Percentiles rank a stretch among this genome's conserved stretches.
phyloP scores from a whole-genome alignment of 2,888 invertebrate genomes.

The Gymnocheta viridis region DNA sequence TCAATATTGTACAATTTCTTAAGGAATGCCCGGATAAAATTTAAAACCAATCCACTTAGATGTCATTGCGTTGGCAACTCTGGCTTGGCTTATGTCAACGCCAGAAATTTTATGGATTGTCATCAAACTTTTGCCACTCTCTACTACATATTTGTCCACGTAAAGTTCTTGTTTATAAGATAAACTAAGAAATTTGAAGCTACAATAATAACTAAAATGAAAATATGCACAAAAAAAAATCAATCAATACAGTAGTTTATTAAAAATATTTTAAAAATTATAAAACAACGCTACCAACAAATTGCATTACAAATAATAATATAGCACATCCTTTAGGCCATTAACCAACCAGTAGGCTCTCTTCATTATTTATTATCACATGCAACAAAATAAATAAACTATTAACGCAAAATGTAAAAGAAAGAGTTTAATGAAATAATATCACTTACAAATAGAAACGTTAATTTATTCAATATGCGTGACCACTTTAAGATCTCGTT shows the following conservation, averaged over 20 bases:
- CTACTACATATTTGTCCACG: too few species aligned
- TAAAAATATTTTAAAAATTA: neutral
- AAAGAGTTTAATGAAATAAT: slow-evolving; percentile 28
- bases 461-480: slow-evolving; percentile 62
- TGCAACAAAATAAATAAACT: slow-evolving; percentile 54
- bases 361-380: slow-evolving; percentile 37
- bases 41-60: too few species aligned
- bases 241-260: too few species aligned
- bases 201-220: too few species aligned
- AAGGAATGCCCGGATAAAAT: too few species aligned
- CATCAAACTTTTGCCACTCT: too few species aligned
- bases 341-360: slow-evolving; percentile 50
- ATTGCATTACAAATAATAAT: slow-evolving; percentile 1
- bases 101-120: too few species aligned
- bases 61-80: too few species aligned
- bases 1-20: neutral
- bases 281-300: neutral
- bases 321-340: slow-evolving; percentile 19
- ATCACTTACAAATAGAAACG: slow-evolving; percentile 54
- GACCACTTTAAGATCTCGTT: slow-evolving; percentile 55
- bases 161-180: too few species aligned
- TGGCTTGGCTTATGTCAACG: too few species aligned
- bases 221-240: too few species aligned
- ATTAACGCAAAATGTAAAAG: slow-evolving; percentile 9
- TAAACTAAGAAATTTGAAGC: too few species aligned